Evolutionary conservation across 1,140 invertebrate genomes (phyloP).

Genomic region (Caenorhabditis latens): DNA sequence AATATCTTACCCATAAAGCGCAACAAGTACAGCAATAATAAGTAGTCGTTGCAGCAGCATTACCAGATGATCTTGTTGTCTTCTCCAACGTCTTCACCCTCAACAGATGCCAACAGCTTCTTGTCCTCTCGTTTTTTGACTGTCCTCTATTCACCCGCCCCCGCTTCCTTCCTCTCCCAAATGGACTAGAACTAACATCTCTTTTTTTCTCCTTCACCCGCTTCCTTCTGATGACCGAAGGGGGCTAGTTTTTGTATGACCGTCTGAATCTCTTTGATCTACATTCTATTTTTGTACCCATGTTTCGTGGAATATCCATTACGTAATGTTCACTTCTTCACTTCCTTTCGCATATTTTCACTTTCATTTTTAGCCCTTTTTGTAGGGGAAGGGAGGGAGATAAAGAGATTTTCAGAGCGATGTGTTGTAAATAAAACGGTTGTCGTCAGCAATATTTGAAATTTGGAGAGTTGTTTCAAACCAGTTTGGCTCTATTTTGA

Average conservation of each 20-base stretch:
- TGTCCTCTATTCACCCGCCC: constrained; percentile 36
- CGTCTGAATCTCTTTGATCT: background rate
- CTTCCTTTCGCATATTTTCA: constrained; percentile 42
- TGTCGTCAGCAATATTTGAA: background rate
- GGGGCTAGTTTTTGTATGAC: constrained; percentile 26
- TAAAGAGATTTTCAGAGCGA: constrained; percentile 6
- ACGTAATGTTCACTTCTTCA: constrained; percentile 48
- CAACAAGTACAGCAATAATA: constrained; percentile 3
- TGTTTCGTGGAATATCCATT: constrained; percentile 48
- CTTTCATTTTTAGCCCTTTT: constrained; percentile 18
- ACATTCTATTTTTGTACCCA: background rate
- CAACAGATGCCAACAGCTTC: constrained; percentile 40
- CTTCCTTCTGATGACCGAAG: constrained; percentile 31
- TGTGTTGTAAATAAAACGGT: background rate
- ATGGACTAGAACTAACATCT: constrained; percentile 30
- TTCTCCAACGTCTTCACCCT: constrained; percentile 19
- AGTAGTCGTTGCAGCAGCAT: constrained; percentile 9
- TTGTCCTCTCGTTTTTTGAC: constrained; percentile 39
- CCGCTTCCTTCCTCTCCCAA: constrained; percentile 1
- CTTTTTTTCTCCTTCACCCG: background rate
- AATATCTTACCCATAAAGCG: background rate
- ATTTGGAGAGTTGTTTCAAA: background rate
- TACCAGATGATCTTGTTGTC: constrained; percentile 33
- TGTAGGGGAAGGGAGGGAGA: background rate
- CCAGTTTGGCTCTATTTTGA: too few species aligned